These are phyloP conservation scores for Pollenia griseotomentosa DNA, from an alignment of 2,888 invertebrate genomes.

Conservation along the genomic window DNA sequence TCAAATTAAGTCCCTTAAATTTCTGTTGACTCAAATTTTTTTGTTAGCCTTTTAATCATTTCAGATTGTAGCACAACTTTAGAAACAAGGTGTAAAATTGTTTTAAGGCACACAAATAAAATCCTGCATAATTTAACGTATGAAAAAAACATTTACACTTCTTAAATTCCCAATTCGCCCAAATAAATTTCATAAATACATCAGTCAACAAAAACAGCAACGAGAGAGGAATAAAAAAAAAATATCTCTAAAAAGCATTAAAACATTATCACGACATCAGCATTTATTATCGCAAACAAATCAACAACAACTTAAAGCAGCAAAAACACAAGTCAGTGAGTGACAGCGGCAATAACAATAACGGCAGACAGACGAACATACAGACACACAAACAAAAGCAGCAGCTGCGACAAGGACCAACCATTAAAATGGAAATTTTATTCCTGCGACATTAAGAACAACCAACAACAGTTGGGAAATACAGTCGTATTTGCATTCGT, in stretches of 20 bases:
- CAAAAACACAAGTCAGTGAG: conserved; percentile 37
- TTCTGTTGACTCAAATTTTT: neutral
- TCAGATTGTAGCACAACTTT: neutral
- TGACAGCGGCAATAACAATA: conserved; percentile 19
- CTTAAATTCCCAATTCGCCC: neutral
- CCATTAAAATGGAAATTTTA: conserved; percentile 39
- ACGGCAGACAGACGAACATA: neutral
- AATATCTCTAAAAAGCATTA: conserved; percentile 22
- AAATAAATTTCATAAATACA: conserved; percentile 6
- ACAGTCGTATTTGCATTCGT: neutral
- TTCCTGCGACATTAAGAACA: neutral
- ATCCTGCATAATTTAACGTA: neutral
- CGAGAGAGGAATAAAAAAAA: neutral
- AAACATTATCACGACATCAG: conserved; percentile 55
- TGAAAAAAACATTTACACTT: neutral
- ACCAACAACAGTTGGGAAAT: conserved; percentile 3
- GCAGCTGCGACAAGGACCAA: neutral
- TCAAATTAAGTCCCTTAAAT: neutral
- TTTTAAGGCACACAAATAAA: neutral
- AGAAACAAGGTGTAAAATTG: neutral
- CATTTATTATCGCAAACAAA: conserved; percentile 54
- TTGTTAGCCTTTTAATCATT: neutral
- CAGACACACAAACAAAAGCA: too few relatives aligned
- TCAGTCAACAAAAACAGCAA: conserved; percentile 2
- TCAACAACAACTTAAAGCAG: conserved; percentile 29